Evolutionary conservation across 2,888 invertebrate genomes (phyloP), one percentile per base, ranked within the genome.

Genomic region (Oligia fasciuncula): DNA sequence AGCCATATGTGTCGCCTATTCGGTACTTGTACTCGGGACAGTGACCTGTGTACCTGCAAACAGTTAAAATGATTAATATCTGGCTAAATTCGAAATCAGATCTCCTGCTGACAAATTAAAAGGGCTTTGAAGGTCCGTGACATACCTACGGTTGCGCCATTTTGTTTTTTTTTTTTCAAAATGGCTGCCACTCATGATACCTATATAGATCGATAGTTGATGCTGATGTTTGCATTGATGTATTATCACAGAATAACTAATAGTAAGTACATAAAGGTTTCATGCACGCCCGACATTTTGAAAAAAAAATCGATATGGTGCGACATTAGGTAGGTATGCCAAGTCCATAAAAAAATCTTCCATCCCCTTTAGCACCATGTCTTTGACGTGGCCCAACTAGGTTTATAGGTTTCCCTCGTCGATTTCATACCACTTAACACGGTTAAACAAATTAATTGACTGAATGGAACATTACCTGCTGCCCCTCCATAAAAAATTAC

Each of bases 21-120:
- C 98, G 97, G 92, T 97, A 98, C 80, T 97, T 97, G 94, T 98
- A 98, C 90, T 98, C 98, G 0, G 98, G 98, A 90, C 98, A 98
- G 91, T 98, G 98, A 63, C 98, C 98, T 4, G 98, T 98, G 93
- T 98, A 98, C 79, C 98, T 98, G 91, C 0, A 81, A 76, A 67
- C 4, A 11, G 71, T 40, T 35, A 9, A 69, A 46, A 76, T 19
- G 0, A 14, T 67, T 66, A 43, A 29, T 51, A 29, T 17, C 19
- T 46, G 4, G 6, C 2, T 13, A 19, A 51, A 46, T 14, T 63
- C 4, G 6, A 79, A n/a, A n/a, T 29, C 19, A 14, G 6, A n/a
- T 11, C 0, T 35, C 4, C 3, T 23, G 23, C 13, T 63, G n/a
- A 60, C 3, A 49, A 77, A 54, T 43, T 19, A n/a, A 35, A 46